Conservation (phyloP, 2,113 vertebrate genomes). For the Tenebrosternarchus preto region DNA sequence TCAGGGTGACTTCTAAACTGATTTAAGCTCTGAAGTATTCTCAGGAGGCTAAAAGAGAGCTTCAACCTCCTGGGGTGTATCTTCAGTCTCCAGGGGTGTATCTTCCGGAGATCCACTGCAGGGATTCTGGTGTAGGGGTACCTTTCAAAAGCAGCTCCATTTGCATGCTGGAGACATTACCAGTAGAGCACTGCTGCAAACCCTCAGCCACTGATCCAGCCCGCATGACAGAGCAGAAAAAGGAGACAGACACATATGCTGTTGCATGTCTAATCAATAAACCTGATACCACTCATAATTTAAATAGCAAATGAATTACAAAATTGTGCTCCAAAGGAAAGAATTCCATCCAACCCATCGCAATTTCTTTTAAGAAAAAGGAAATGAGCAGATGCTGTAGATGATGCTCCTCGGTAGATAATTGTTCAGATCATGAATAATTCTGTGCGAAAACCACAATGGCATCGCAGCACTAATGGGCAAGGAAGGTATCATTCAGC, state of each 20-base stretch:
- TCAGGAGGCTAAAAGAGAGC: background rate
- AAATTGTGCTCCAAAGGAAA: conserved; percentile 43
- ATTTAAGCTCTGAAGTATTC: conserved; percentile 1
- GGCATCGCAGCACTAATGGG: background rate
- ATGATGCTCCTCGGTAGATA: background rate
- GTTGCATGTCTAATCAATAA: conserved; percentile 43
- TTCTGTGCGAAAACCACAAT: conserved; percentile 7
- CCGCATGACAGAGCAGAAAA: background rate
- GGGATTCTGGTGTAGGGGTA: background rate
- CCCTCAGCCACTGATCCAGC: background rate
- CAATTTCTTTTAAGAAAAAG: conserved; percentile 55
- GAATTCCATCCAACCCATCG: conserved; percentile 54
- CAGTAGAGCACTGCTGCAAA: conserved; percentile 1
- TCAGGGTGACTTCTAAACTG: background rate
- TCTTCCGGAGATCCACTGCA: background rate
- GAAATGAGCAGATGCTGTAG: background rate
- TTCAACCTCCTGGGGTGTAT: background rate
- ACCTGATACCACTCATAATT: conserved; percentile 47
- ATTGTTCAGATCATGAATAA: conserved; percentile 6
- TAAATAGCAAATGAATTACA: conserved; percentile 54
- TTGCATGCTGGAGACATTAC: conserved; percentile 19
- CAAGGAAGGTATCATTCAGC: background rate
- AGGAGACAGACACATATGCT: conserved; percentile 10
- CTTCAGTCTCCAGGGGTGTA: background rate
- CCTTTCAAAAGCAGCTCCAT: background rate